These are phyloP conservation scores for Kradibia gibbosae DNA, from an alignment of 1,140 invertebrate genomes.

Conservation along the genomic window DNA sequence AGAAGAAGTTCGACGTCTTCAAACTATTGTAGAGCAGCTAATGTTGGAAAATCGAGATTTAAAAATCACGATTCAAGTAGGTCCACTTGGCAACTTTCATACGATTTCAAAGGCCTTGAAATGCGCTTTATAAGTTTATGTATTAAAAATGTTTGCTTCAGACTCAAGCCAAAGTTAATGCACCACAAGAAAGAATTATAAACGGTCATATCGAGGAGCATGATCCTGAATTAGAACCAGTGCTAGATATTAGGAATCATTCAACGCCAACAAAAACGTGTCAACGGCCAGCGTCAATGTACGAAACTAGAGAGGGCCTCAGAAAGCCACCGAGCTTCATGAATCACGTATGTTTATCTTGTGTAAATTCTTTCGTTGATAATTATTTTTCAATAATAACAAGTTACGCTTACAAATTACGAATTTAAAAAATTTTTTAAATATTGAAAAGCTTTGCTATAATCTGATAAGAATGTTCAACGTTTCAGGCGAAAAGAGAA, in stretches of 20 bases:
- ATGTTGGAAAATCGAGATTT: conserved; percentile 81
- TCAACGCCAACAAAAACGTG: conserved; percentile 61
- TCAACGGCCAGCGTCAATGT: conserved; percentile 88
- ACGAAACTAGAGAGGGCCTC: conserved; percentile 83
- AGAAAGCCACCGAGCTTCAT: conserved; percentile 76
- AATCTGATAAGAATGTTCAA: no score
- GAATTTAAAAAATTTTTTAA: background rate
- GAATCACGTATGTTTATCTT: conserved; percentile 74
- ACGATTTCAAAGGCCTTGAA: conserved; percentile 12
- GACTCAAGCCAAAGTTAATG: conserved; percentile 53
- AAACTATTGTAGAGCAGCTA: conserved; percentile 78
- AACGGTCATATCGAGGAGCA: conserved; percentile 67
- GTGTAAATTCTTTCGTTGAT: no score
- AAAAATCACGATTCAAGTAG: conserved; percentile 71
- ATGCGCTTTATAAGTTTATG: background rate
- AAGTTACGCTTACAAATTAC: no score
- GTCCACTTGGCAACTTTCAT: no score
- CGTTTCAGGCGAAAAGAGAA: conserved; percentile 64
- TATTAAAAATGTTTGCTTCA: conserved; percentile 27
- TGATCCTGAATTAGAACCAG: conserved; percentile 65
- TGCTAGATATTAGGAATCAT: conserved; percentile 62
- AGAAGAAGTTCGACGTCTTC: conserved; percentile 75
- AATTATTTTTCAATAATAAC: no score
- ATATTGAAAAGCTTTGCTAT: background rate
- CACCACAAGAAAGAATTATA: conserved; percentile 57